phyloP scores from a whole-genome alignment of 1,140 invertebrate species.

The Ephestia elutella region DNA sequence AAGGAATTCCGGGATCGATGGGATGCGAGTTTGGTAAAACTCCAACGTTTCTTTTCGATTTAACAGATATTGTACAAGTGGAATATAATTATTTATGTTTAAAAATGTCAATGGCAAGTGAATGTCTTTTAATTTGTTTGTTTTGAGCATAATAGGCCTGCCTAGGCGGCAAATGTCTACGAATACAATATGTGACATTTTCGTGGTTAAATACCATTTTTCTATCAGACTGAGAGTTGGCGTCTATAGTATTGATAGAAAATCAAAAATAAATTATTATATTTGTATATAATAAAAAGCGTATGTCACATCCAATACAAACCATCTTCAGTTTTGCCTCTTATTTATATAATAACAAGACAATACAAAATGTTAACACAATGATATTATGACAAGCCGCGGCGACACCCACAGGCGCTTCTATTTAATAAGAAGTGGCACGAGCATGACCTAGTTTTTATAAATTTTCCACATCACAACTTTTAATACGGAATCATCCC shows the following conservation, averaged over 20 bases:
- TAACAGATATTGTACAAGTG: too few relatives aligned
- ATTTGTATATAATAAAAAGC: not conserved
- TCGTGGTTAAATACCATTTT: too few relatives aligned
- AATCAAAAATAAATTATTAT: too few relatives aligned
- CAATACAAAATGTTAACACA: not conserved
- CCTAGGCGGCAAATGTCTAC: too few relatives aligned
- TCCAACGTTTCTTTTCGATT: too few relatives aligned
- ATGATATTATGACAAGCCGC: not conserved
- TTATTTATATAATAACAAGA: constrained; percentile 1
- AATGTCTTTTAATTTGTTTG: too few relatives aligned
- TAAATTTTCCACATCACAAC: not conserved
- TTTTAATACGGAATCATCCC: not conserved
- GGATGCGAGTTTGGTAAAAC: not conserved
- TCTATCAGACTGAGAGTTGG: too few relatives aligned
- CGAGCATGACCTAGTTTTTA: not conserved
- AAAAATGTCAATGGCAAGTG: too few relatives aligned
- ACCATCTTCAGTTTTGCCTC: not conserved
- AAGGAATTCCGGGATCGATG: not conserved
- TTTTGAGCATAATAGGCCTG: too few relatives aligned
- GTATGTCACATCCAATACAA: not conserved
- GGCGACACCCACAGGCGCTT: not conserved
- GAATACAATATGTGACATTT: too few relatives aligned
- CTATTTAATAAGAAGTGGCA: constrained; percentile 1
- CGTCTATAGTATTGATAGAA: too few relatives aligned
- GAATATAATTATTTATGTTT: too few relatives aligned